Evolutionary conservation across 2,797 vertebrate genomes (phyloP).

Genomic region (Nyctibius grandis): DNA sequence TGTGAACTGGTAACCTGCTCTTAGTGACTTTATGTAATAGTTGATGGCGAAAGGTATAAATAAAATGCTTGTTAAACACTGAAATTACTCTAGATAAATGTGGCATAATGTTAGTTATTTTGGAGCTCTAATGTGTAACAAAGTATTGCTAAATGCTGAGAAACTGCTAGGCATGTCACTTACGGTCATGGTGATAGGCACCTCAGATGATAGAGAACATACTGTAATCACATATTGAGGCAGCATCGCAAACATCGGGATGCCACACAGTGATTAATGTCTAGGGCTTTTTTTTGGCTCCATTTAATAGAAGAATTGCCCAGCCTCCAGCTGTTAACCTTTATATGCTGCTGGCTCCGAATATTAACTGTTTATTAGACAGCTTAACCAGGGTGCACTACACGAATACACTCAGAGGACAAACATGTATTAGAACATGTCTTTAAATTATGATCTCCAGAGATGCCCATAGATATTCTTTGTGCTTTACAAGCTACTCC

Average conservation of each 20-base stretch:
- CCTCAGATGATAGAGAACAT: not conserved
- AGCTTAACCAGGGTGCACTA: not conserved
- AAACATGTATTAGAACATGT: not conserved
- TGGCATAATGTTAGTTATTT: not conserved
- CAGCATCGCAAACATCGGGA: slow-evolving; percentile 16
- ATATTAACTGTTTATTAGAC: slow-evolving; percentile 25
- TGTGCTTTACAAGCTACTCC: not conserved
- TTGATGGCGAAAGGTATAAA: not conserved
- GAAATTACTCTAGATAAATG: not conserved
- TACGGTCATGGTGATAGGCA: not conserved
- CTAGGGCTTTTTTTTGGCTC: slow-evolving; percentile 33
- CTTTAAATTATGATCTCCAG: not conserved
- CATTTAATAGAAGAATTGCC: not conserved
- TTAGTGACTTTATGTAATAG: not conserved
- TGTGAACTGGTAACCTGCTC: not conserved
- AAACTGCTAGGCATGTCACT: not conserved
- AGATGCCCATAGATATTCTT: not conserved
- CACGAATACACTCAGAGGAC: not conserved
- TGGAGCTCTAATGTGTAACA: not conserved
- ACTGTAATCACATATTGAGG: not conserved
- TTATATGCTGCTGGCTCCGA: not conserved
- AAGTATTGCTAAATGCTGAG: not conserved
- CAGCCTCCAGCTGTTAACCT: slow-evolving; percentile 36
- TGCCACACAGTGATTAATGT: slow-evolving; percentile 40
- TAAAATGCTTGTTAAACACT: not conserved